Percentiles rank a stretch among this genome's conserved stretches.
These are phyloP conservation scores for Fragum whitleyi DNA, from an alignment of 2,888 invertebrate genomes.

Conservation along the genomic window DNA sequence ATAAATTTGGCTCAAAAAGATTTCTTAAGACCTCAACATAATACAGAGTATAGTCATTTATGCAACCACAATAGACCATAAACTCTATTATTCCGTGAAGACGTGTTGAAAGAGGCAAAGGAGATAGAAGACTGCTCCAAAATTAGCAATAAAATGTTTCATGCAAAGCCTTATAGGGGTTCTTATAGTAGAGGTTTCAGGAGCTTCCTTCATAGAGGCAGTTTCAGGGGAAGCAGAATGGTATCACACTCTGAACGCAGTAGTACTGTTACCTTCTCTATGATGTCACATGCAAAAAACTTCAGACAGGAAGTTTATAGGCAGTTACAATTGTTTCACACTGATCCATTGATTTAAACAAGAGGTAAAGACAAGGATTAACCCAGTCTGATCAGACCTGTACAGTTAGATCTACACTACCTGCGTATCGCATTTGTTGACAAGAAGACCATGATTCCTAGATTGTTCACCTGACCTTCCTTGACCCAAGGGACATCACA, in stretches of 20 bases:
- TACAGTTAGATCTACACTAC: no score
- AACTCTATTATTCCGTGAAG: neutral
- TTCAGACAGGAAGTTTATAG: slow-evolving; percentile 4
- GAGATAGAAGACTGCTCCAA: slow-evolving; percentile 18
- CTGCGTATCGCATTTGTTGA: no score
- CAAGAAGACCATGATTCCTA: no score
- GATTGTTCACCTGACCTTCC: no score
- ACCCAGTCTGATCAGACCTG: neutral
- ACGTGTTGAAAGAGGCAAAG: neutral
- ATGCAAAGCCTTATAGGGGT: neutral
- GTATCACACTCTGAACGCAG: neutral
- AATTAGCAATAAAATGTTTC: no score
- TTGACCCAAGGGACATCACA: no score
- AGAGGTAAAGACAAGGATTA: neutral
- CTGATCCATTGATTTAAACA: no score
- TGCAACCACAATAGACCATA: neutral
- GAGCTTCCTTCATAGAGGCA: neutral
- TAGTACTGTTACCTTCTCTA: neutral
- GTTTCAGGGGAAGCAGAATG: neutral
- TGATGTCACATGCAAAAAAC: slow-evolving; percentile 25
- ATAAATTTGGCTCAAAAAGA: neutral
- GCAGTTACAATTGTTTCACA: neutral
- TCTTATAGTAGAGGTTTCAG: neutral
- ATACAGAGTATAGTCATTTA: no score
- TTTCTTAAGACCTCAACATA: neutral